Evolutionary conservation across 2,888 invertebrate genomes (phyloP).

Genomic region (Drosophila eohydei): DNA sequence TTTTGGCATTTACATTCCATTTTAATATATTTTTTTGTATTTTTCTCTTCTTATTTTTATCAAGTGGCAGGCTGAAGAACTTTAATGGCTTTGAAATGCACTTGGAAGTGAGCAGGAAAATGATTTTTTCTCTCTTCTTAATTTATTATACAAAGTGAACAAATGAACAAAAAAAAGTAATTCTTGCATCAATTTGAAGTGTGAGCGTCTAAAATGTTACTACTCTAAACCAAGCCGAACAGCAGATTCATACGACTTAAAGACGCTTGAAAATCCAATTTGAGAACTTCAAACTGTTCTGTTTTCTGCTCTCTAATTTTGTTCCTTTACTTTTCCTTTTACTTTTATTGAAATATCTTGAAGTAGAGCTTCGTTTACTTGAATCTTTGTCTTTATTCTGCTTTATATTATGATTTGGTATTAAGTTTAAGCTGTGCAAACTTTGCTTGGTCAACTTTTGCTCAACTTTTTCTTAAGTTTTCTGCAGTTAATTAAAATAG

Average conservation of each 20-base stretch:
- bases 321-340: neutral
- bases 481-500: slow-evolving; percentile 72
- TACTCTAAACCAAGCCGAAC: neutral
- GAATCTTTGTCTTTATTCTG: neutral
- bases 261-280: neutral
- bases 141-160: slow-evolving; percentile 49
- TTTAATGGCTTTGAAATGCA: slow-evolving; percentile 78
- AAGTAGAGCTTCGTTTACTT: neutral
- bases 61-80: slow-evolving; percentile 66
- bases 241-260: neutral
- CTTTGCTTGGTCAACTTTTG: slow-evolving; percentile 12
- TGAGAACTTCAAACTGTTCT: neutral
- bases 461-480: slow-evolving; percentile 18
- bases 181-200: slow-evolving; percentile 7
- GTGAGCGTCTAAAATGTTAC: slow-evolving; percentile 18
- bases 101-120: slow-evolving; percentile 63
- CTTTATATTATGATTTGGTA: slow-evolving; percentile 11
- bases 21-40: slow-evolving; percentile 29
- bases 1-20: slow-evolving; percentile 71
- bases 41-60: slow-evolving; percentile 37
- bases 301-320: neutral
- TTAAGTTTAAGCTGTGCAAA: slow-evolving; percentile 15
- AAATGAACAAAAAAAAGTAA: neutral
- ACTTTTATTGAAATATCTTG: neutral
- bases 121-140: slow-evolving; percentile 42